Evolutionary conservation across 2,113 vertebrate species (phyloP).

Genomic region (Monopterus albus): DNA sequence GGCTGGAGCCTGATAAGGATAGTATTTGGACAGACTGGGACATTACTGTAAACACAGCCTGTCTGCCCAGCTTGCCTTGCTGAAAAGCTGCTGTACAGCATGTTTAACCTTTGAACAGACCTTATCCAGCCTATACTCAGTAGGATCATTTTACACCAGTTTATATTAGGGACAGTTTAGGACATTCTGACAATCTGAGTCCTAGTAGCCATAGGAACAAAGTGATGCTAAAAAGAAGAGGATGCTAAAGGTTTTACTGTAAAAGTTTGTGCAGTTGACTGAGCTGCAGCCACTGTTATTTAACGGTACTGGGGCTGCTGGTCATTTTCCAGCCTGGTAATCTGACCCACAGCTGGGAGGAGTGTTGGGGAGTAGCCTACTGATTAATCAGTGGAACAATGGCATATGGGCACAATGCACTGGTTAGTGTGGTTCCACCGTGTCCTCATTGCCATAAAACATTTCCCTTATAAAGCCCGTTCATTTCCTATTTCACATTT

Average conservation of each 20-base stretch:
- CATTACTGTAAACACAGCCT: constrained; percentile 42
- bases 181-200: background rate
- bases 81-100: constrained; percentile 22
- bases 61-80: constrained; percentile 17
- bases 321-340: constrained; percentile 48
- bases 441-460: background rate
- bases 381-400: constrained; percentile 49
- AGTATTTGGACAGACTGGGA: constrained; percentile 27
- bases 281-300: constrained; percentile 6
- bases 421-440: background rate
- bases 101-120: background rate
- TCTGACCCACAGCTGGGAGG: constrained; percentile 31
- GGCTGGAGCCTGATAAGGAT: too few species aligned
- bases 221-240: background rate
- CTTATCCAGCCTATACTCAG: background rate
- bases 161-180: background rate
- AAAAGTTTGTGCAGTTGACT: background rate
- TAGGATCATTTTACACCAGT: too few species aligned
- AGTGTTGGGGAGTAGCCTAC: background rate
- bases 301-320: background rate
- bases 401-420: too few species aligned
- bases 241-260: background rate
- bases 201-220: background rate
- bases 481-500: background rate
- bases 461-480: background rate